Evolutionary conservation across 2,888 invertebrate genomes (phyloP), one percentile per base, ranked within the genome.

Genomic region (Pollenia griseotomentosa): DNA sequence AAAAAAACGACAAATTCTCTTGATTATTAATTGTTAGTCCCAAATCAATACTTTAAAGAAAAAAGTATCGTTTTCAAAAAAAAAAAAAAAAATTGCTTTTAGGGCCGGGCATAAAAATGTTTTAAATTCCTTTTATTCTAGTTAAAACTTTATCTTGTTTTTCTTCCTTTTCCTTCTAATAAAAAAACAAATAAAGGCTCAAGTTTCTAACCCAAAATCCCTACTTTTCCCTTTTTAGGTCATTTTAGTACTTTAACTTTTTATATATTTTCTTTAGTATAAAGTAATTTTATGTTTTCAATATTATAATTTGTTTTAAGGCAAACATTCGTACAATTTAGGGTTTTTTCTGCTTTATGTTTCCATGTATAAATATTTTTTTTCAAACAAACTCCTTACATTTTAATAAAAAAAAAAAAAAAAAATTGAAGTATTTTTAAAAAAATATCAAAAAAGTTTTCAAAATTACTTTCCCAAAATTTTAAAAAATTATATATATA

Each of bases 281-380:
- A 71, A 57, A 70, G 57, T 23, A 65, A 48, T 61, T 59, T 33
- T 48, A 14, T 61, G 40, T 63, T 59, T 63, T 73, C 61, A 19
- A 48, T 74, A 66, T 74, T 70, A 33, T 33, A 33, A 33, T 33
- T 33, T 33, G 23, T 53, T 44, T 83, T 84, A 84, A 84, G 77
- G 70, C 59, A 81, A 73, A 81, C 87, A 74, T 87, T 84, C 61
- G 73, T 83, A 81, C 59, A 84, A 78, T 83, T 82, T 86, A 75
- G 57, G 23, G 59, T 46, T 48, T 77, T 48, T 44, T 68, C 10
- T 65, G 2, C 19, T 53, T 44, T 1, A 42, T 53, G n/a, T 70
- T 48, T 55, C 14, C 7, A 33, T 63, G 51, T 53, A 51, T 75
- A 57, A 42, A 71, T 23, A n/a, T 63, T 51, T 33, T 48, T 46